Evolutionary conservation across 2,113 vertebrate species (phyloP), one percentile per base, ranked within the genome.

Genomic region (Ictidomys tridecemlineatus): DNA sequence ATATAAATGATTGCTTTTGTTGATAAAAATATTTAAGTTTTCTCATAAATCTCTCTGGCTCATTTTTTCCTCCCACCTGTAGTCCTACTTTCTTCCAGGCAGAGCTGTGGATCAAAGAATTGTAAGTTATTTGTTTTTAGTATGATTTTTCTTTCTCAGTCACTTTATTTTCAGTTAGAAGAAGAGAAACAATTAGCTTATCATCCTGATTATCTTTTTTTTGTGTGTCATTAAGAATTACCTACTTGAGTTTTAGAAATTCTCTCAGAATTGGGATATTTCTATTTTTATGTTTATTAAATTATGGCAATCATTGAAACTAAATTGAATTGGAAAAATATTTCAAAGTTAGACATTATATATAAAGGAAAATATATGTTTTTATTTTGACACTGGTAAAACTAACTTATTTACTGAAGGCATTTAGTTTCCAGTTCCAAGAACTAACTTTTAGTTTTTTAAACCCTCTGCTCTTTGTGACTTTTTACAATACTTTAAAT

Each of bases 41-140:
- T 87, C 30, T 88, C 32, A 77, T 94, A 93, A 96, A 7, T 53
- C 12, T 70, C 2, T 70, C 2, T 22, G 93, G 20, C 3, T 89
- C 12, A 9, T 8, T 91, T 93, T 94, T 61, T 93, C 85, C 90
- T 85, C 37, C 34, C 84, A 0, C 86, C 95, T 94, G 37, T 93
- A 99, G 99, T 84, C 96, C 98, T 90, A 98, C 99, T 0, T 99
- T 99, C 98, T 99, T 99, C 98, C 98, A 99, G 94, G 99, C 99
- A 0, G 99, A 99, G 70, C 98, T 99, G 9, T 99, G 99, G 99
- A 99, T 99, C 98, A 99, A 99, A 98, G 99, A 99, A 98, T 97
- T 99, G 99, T 99, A 98, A 99, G 99, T 99, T 88, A 22, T 11
- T 45, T 26, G 26, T 12, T 26, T 96, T 97, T 34, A 32, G 1